phyloP scores from a whole-genome alignment of 2,888 invertebrate species.

The Drosophila acutilabella region DNA sequence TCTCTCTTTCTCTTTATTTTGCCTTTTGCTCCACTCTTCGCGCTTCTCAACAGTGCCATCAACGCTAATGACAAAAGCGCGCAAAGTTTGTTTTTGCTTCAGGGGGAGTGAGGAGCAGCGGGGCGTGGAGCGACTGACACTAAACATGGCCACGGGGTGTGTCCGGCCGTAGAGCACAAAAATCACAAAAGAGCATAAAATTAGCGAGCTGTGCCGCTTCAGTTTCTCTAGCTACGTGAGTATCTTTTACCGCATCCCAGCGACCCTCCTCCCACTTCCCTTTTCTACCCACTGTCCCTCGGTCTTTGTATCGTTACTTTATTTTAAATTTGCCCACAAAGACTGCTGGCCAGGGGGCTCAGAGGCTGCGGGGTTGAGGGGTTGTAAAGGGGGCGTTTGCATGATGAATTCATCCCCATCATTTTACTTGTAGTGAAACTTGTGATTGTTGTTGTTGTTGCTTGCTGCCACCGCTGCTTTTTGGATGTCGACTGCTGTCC shows the following conservation, averaged over 20 bases:
- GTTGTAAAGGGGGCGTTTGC: constrained; percentile 34
- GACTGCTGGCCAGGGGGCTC: not conserved
- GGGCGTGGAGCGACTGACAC: constrained; percentile 42
- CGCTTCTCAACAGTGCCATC: constrained; percentile 65
- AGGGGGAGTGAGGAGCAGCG: not conserved
- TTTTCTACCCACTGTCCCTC: constrained; percentile 3
- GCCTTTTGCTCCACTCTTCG: not conserved
- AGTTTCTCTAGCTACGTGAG: constrained; percentile 38
- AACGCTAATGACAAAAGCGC: constrained; percentile 81
- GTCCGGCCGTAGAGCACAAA: constrained; percentile 71
- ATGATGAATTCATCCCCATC: constrained; percentile 79
- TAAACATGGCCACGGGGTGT: constrained; percentile 77
- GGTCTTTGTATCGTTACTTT: constrained; percentile 67
- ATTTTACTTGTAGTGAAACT: constrained; percentile 76
- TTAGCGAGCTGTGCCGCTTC: constrained; percentile 68
- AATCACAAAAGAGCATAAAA: constrained; percentile 81
- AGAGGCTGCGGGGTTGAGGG: not conserved
- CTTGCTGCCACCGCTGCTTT: constrained; percentile 24
- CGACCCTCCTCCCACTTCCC: not conserved
- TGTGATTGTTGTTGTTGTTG: constrained; percentile 63
- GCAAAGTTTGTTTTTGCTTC: constrained; percentile 74
- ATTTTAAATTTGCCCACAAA: constrained; percentile 69
- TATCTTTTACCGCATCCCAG: constrained; percentile 6
- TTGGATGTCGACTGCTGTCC: constrained; percentile 53
- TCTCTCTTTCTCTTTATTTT: not conserved